Percentiles rank a stretch among this genome's conserved stretches.
Conservation (phyloP, 1,140 invertebrate genomes). For the Drosophila ananassae region DNA sequence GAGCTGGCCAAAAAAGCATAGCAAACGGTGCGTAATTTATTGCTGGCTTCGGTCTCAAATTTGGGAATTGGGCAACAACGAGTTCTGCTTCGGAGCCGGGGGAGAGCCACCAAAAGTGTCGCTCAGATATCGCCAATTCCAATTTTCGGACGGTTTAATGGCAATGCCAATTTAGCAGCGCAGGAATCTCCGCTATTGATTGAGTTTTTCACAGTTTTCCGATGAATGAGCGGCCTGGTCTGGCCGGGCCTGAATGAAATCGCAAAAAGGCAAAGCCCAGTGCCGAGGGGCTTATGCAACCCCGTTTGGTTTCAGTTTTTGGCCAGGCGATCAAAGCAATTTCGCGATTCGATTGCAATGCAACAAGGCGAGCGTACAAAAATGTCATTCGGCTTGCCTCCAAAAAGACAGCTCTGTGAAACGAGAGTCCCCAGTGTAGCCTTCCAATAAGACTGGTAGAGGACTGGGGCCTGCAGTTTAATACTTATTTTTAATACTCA, state of each 20-base stretch:
- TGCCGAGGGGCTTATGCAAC: conserved; percentile 53
- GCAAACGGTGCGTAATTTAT: conserved; percentile 74
- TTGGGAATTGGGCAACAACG: conserved; percentile 51
- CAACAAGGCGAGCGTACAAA: conserved; percentile 64
- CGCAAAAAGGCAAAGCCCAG: conserved; percentile 43
- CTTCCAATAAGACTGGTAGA: not conserved
- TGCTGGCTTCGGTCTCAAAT: conserved; percentile 53
- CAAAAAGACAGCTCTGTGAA: conserved; percentile 8
- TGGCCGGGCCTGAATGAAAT: conserved; percentile 34
- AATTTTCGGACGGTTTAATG: conserved; percentile 41
- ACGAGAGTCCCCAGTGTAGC: conserved; percentile 36
- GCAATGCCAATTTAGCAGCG: conserved; percentile 73
- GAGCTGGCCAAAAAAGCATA: conserved; percentile 35
- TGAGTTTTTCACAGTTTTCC: conserved; percentile 73
- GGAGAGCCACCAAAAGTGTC: conserved; percentile 53
- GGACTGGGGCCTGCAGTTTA: too few relatives aligned
- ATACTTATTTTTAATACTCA: too few relatives aligned
- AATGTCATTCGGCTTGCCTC: conserved; percentile 43
- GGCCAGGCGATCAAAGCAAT: conserved; percentile 57
- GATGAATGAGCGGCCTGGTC: conserved; percentile 27
- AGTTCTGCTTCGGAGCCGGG: conserved; percentile 18
- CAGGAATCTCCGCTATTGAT: conserved; percentile 70
- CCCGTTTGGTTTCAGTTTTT: conserved; percentile 35
- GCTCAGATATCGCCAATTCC: conserved; percentile 45
- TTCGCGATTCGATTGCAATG: conserved; percentile 70